Conservation (phyloP, 2,113 vertebrate species). For the Tiliqua scincoides region DNA sequence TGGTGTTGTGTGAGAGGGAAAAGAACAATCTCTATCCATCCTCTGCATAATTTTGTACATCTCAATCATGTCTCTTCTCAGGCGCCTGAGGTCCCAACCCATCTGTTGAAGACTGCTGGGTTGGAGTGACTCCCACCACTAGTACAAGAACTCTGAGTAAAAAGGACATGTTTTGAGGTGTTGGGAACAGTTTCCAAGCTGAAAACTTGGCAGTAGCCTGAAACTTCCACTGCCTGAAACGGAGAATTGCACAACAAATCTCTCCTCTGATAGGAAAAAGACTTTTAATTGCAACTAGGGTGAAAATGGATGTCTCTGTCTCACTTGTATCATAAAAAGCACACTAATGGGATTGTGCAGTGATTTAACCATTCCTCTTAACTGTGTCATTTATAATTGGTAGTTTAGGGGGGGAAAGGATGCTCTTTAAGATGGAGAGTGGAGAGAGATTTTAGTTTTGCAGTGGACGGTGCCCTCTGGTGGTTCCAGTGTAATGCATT, state of each 20-base stretch:
- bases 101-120: no score
- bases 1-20: no score
- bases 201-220: not conserved
- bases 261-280: not conserved
- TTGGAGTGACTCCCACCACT: no score
- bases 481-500: conserved; percentile 7
- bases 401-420: not conserved
- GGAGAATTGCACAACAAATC: not conserved
- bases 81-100: no score
- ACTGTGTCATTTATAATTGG: not conserved
- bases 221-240: no score
- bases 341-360: not conserved
- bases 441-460: accelerated
- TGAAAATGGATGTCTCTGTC: not conserved
- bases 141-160: not conserved
- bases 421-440: not conserved
- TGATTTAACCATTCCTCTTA: not conserved
- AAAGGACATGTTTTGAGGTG: no score
- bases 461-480: conserved; percentile 66
- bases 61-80: no score
- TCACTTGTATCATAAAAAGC: not conserved
- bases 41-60: no score
- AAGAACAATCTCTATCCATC: no score
- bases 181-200: not conserved
- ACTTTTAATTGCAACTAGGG: not conserved